phyloP scores from a whole-genome alignment of 2,113 vertebrate genomes.

The Varanus komodoensis region DNA sequence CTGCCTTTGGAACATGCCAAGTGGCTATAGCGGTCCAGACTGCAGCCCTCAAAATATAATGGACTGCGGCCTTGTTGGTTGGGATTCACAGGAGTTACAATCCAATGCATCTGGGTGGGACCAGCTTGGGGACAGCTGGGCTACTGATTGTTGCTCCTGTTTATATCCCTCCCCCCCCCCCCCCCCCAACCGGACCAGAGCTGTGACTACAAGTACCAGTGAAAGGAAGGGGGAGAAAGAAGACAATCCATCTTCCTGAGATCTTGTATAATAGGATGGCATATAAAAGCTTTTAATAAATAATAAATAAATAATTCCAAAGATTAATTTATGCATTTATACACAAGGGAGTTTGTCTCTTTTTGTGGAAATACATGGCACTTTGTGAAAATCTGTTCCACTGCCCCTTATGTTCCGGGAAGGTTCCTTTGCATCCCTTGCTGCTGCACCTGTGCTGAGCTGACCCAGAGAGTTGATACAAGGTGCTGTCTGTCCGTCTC shows the following conservation, averaged over 20 bases:
- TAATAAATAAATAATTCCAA: no score
- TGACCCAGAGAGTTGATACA: slow-evolving; percentile 1
- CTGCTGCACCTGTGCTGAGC: neutral
- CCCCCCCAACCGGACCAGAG: neutral
- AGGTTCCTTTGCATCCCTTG: neutral
- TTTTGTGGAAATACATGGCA: neutral
- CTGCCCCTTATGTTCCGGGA: neutral
- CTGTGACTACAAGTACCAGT: neutral
- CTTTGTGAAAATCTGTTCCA: slow-evolving; percentile 5
- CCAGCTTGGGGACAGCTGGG: no score
- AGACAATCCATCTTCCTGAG: neutral
- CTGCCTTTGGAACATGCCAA: neutral
- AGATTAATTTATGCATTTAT: neutral
- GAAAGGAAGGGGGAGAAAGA: neutral
- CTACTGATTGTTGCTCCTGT: neutral
- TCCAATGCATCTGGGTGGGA: no score
- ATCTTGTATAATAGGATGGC: no score
- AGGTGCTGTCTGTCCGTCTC: neutral
- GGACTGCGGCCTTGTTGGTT: no score
- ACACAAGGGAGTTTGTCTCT: neutral
- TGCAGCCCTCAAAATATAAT: no score
- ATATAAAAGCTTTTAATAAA: no score
- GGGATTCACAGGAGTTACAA: no score
- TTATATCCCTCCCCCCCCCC: no score
- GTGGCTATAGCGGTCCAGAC: neutral